Percentiles rank a stretch among this genome's conserved stretches.
These are phyloP conservation scores for Notodonta dromedarius DNA, from an alignment of 2,888 invertebrate species.

Conservation along the genomic window DNA sequence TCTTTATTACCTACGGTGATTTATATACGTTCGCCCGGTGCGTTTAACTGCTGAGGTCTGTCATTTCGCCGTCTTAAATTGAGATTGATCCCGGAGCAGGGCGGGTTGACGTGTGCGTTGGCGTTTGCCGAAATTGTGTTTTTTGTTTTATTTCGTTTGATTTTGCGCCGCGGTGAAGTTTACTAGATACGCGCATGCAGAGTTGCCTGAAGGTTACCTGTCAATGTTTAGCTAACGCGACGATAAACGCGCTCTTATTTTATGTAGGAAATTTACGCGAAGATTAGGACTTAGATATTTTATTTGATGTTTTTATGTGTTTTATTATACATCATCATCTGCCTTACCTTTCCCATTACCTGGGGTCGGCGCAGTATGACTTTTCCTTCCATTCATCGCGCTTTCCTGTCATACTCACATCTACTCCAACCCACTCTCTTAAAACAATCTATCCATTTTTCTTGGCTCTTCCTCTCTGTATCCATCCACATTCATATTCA, in stretches of 20 bases:
- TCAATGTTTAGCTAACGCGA: conserved; percentile 40
- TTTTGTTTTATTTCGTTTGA: conserved; percentile 60
- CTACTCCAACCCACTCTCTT: too few relatives aligned
- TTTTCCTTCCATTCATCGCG: too few relatives aligned
- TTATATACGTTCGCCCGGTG: conserved; percentile 79
- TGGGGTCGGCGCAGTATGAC: too few relatives aligned
- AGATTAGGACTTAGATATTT: too few relatives aligned
- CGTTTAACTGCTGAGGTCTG: conserved; percentile 81
- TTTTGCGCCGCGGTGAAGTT: conserved; percentile 39
- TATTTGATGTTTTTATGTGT: too few relatives aligned
- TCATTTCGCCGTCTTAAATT: conserved; percentile 82
- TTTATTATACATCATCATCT: too few relatives aligned
- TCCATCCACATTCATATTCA: too few relatives aligned
- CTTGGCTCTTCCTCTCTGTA: too few relatives aligned
- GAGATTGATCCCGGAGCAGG: conserved; percentile 78
- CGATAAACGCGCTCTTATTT: conserved; percentile 44
- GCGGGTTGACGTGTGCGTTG: conserved; percentile 60
- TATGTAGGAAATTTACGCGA: conserved; percentile 3
- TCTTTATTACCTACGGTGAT: conserved; percentile 79
- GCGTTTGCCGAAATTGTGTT: conserved; percentile 63
- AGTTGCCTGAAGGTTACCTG: conserved; percentile 40
- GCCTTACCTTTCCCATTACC: too few relatives aligned
- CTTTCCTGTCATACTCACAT: too few relatives aligned
- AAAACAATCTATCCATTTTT: too few relatives aligned
- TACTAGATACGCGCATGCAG: conserved; percentile 41